These are phyloP conservation scores for Drosophila ogumai DNA, from an alignment of 1,140 invertebrate genomes.

Conservation along the genomic window DNA sequence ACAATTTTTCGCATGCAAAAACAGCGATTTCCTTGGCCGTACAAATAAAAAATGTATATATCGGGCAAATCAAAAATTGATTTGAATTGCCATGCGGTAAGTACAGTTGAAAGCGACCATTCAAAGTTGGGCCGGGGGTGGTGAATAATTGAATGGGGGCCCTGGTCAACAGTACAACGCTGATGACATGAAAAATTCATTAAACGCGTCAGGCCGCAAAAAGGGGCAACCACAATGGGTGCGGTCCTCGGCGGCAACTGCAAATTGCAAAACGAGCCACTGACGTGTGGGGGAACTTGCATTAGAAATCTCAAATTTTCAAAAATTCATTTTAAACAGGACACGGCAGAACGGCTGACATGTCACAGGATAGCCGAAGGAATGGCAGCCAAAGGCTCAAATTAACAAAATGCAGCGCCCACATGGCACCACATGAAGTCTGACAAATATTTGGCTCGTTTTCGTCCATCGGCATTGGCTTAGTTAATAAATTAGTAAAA, in stretches of 20 bases:
- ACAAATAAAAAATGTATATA: constrained; percentile 53
- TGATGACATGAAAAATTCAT: constrained; percentile 76
- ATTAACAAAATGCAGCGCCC: constrained; percentile 30
- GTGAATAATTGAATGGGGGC: constrained; percentile 48
- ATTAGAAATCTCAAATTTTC: constrained; percentile 48
- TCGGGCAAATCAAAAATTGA: constrained; percentile 77
- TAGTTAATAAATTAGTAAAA: constrained; percentile 82
- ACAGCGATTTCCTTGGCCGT: constrained; percentile 23
- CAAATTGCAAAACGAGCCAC: constrained; percentile 40
- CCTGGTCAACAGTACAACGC: constrained; percentile 36
- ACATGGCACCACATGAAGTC: constrained; percentile 13
- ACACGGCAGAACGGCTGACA: constrained; percentile 1
- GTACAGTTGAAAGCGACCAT: constrained; percentile 58
- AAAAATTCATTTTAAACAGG: constrained; percentile 24
- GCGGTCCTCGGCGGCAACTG: constrained; percentile 30
- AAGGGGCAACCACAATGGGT: constrained; percentile 47
- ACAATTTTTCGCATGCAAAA: constrained; percentile 56
- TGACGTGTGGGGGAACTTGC: constrained; percentile 5
- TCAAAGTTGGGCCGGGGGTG: constrained; percentile 10
- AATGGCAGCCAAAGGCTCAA: constrained; percentile 9
- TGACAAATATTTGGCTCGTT: constrained; percentile 65
- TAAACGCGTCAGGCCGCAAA: constrained; percentile 73
- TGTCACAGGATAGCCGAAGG: neutral
- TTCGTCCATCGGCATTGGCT: constrained; percentile 33
- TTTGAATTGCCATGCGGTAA: constrained; percentile 78